Conservation (phyloP, 2,797 vertebrate genomes). For the Dicrostonyx torquatus region DNA sequence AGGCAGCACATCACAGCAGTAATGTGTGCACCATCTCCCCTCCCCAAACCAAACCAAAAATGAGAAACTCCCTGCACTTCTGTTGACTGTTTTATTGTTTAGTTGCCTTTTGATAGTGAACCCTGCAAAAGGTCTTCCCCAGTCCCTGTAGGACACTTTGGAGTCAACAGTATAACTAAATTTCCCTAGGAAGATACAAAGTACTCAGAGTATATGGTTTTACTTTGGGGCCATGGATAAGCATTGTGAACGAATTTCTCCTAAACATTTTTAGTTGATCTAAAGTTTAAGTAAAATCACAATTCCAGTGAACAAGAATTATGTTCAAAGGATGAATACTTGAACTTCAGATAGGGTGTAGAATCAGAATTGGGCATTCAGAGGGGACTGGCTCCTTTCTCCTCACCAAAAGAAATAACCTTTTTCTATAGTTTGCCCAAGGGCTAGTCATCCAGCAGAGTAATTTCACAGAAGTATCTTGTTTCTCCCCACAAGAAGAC, state of each 20-base stretch:
- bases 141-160: not conserved
- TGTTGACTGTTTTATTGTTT: slow-evolving; percentile 69
- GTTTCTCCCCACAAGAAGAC: slow-evolving; percentile 22
- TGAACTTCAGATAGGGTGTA: not conserved
- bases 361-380: not conserved
- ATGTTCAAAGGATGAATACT: slow-evolving; percentile 13
- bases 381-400: not conserved
- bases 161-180: slow-evolving; percentile 13
- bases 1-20: slow-evolving; percentile 66
- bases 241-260: not conserved
- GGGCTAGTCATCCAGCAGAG: not conserved
- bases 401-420: not conserved
- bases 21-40: slow-evolving; percentile 48
- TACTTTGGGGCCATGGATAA: slow-evolving; percentile 38
- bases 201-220: slow-evolving; percentile 44
- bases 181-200: slow-evolving; percentile 56
- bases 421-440: not conserved
- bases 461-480: slow-evolving; percentile 19
- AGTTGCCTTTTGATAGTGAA: slow-evolving; percentile 47
- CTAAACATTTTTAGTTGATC: slow-evolving; percentile 41
- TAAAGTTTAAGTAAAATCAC: slow-evolving; percentile 50
- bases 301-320: not conserved
- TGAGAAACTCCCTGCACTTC: slow-evolving; percentile 28
- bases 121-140: not conserved
- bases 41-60: slow-evolving; percentile 58